Conservation (phyloP, 2,888 invertebrate genomes). For the Biston stratarius region DNA sequence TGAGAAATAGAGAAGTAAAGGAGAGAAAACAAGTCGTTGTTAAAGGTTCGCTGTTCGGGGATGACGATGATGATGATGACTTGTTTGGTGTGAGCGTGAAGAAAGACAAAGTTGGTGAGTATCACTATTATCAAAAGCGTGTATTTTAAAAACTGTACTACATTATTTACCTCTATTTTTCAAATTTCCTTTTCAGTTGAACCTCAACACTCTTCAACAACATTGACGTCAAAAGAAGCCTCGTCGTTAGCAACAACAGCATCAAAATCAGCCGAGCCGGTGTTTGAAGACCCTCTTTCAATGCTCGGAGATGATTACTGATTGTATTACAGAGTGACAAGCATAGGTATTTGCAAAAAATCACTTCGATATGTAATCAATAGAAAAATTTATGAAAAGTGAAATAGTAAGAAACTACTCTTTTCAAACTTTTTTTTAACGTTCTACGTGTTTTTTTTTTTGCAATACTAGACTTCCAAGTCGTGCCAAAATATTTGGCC, state of each 20-base stretch:
- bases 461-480: not conserved
- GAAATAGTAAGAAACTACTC: no score
- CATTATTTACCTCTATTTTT: not conserved
- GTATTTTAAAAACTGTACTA: no score
- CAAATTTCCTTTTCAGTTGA: conserved; percentile 42
- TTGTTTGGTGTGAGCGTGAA: conserved; percentile 67
- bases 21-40: conserved; percentile 46
- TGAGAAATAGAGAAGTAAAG: conserved; percentile 23
- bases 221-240: conserved; percentile 47
- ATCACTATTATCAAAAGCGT: no score
- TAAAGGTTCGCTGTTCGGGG: conserved; percentile 69
- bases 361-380: no score
- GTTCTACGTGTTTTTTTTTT: no score
- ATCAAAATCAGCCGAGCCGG: conserved; percentile 56
- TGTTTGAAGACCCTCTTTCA: conserved; percentile 70
- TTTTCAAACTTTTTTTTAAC: no score
- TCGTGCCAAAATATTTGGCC: not conserved
- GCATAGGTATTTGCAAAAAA: no score
- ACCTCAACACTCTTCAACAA: conserved; percentile 35
- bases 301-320: conserved; percentile 63
- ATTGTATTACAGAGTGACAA: not conserved
- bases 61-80: conserved; percentile 68
- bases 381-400: no score
- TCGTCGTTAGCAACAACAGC: conserved; percentile 11
- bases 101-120: conserved; percentile 59